These are phyloP conservation scores for Nixonia krombeini DNA, from an alignment of 1,140 invertebrate genomes.

Conservation along the genomic window DNA sequence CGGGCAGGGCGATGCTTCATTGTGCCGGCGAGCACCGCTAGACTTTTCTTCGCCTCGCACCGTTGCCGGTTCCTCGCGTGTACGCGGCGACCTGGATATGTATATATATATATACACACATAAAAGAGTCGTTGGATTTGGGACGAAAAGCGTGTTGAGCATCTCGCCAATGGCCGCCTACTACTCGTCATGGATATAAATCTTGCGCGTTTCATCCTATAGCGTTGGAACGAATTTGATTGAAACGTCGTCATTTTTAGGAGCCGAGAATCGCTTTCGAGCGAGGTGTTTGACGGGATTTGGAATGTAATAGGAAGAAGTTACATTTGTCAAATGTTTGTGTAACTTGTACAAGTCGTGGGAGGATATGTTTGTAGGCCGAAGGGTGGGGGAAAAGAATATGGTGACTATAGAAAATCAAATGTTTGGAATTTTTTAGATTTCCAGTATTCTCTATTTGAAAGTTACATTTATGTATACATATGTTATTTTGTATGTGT, in stretches of 20 bases:
- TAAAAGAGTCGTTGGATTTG: slow-evolving; percentile 38
- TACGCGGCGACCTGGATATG: slow-evolving; percentile 33
- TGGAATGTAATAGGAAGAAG: no score
- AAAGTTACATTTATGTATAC: no score
- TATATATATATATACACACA: no score
- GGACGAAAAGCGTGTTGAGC: slow-evolving; percentile 35
- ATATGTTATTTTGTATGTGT: no score
- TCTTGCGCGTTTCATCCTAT: slow-evolving; percentile 9
- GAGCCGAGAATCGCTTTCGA: slow-evolving; percentile 11
- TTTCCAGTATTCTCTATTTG: no score
- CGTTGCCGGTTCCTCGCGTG: slow-evolving; percentile 18
- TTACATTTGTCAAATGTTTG: no score
- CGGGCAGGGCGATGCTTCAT: slow-evolving; percentile 18
- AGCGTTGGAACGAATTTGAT: slow-evolving; percentile 32
- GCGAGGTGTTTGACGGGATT: no score
- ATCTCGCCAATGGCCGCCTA: slow-evolving; percentile 26
- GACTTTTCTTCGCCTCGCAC: slow-evolving; percentile 34
- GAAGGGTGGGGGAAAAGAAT: no score
- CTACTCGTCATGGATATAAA: slow-evolving; percentile 43
- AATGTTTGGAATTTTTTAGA: no score
- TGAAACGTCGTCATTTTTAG: slow-evolving; percentile 27
- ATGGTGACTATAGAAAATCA: no score
- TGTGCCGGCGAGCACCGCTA: slow-evolving; percentile 19
- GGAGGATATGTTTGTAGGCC: no score
- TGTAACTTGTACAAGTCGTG: no score